Evolutionary conservation across 2,888 invertebrate species (phyloP).

Genomic region (Alloscopus bannaensis): DNA sequence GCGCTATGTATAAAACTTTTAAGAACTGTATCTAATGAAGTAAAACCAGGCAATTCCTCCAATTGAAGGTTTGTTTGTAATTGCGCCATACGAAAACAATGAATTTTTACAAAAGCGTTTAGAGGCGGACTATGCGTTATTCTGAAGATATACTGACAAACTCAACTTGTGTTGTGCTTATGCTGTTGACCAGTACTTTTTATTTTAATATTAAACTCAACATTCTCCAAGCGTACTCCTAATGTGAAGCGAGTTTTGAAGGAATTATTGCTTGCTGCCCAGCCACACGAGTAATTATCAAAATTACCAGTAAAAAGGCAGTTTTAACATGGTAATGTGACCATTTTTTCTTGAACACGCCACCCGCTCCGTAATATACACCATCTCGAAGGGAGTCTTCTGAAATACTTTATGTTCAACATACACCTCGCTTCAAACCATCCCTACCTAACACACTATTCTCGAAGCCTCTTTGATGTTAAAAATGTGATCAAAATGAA

Average conservation of each 20-base stretch:
- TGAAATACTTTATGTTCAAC: constrained; percentile 17
- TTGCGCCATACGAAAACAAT: neutral
- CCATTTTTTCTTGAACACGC: constrained; percentile 33
- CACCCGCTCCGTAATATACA: neutral
- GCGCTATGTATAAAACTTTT: too few relatives aligned
- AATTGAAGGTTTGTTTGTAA: constrained; percentile 1
- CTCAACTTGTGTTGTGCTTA: neutral
- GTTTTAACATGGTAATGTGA: constrained; percentile 42
- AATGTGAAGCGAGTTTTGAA: neutral
- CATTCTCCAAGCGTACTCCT: neutral
- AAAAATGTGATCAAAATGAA: neutral
- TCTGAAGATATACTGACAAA: too few relatives aligned
- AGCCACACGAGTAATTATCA: constrained; percentile 43
- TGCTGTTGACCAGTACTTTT: neutral
- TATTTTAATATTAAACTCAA: neutral
- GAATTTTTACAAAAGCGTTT: neutral
- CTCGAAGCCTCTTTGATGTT: neutral
- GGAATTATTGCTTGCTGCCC: constrained; percentile 26
- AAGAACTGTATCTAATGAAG: constrained; percentile 56
- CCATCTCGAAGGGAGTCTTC: too few relatives aligned
- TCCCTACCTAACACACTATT: neutral
- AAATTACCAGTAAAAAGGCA: constrained; percentile 41
- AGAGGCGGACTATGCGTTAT: neutral
- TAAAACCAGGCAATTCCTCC: constrained; percentile 40
- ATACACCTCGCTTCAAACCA: neutral